Base-by-base conservation (phyloP, 1,140 invertebrate species). In the Zeugodacus cucurbitae region DNA sequence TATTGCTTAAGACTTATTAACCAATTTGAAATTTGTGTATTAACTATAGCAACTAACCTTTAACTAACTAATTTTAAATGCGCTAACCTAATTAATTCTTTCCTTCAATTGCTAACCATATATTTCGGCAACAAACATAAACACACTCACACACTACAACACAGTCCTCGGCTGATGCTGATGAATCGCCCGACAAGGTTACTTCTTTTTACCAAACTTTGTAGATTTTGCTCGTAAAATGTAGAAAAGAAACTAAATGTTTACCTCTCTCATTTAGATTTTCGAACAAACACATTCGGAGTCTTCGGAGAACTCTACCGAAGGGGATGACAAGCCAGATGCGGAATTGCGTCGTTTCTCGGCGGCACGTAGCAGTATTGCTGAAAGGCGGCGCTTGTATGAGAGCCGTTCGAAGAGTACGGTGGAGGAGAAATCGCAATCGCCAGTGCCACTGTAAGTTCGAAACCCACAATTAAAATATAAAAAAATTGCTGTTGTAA, bases 331-430 rank as follows among this genome's bases (percentile, higher is more conserved):
- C 89, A 91, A 92, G 10, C 90, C 91, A 14, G 93, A 93, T 90
- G 90, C 91, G 14, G 93, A 94, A 91, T 86, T 93, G 44, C 89
- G 90, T 20, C 87, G 94, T 58, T 91, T 93, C 22, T 93, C 94
- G 11, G 64, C 94, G 1, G 95, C 96, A 90, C 94, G 96, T 58
- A 95, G 94, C 89, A 97, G 96, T 11, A 97, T 98, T 89, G 97
- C 97, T 2, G 97, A 97, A 88, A 94, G 96, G 11, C 94, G 96
- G 5, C 95, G 96, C 88, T 94, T 97, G 90, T 97, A 97, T 91
- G 97, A 97, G 90, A 95, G 94, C 90, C 95, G 96, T 29, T 96
- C 95, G 10, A 93, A 94, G 59, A 95, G 95, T 44, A 95, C 95
- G 87, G 93, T 95, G 10, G 95, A 94, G 0, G 96, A 97, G 88